phyloP scores from a whole-genome alignment of 2,113 vertebrate species.

The Ceyx margarethae region DNA sequence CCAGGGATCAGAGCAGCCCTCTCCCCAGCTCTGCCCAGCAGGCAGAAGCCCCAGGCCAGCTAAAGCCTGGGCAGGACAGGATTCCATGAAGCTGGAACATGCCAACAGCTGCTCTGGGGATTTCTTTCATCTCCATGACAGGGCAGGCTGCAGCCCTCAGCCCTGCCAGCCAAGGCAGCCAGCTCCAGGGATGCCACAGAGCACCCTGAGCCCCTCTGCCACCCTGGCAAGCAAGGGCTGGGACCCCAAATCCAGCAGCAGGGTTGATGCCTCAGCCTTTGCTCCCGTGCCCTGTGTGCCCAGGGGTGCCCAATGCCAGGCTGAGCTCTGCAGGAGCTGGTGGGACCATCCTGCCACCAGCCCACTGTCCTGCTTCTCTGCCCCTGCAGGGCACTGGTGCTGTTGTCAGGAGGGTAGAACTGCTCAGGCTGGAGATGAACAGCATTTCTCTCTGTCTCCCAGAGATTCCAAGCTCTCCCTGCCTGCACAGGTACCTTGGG shows the following conservation, averaged over 20 bases:
- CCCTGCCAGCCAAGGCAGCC: background rate
- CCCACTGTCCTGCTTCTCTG: background rate
- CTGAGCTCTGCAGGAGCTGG: background rate
- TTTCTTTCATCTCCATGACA: background rate
- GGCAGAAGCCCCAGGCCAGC: background rate
- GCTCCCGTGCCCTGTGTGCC: fast-evolving
- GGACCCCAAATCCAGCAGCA: fast-evolving
- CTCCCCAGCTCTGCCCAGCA: background rate
- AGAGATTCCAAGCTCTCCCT: background rate
- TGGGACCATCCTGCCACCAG: background rate
- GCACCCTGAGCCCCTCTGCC: background rate
- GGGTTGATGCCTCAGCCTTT: fast-evolving
- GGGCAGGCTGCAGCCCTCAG: background rate
- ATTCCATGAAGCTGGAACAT: background rate
- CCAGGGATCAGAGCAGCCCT: background rate
- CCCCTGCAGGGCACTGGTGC: background rate
- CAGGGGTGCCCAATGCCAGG: fast-evolving
- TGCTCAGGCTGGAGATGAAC: background rate
- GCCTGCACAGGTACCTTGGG: background rate
- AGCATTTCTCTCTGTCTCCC: background rate
- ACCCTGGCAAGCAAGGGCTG: background rate
- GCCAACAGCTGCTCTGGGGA: background rate
- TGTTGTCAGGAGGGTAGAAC: fast-evolving
- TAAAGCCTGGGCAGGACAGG: background rate
- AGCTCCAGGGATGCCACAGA: background rate